phyloP scores from a whole-genome alignment of 2,888 invertebrate species.

The Lochmaea crataegi region DNA sequence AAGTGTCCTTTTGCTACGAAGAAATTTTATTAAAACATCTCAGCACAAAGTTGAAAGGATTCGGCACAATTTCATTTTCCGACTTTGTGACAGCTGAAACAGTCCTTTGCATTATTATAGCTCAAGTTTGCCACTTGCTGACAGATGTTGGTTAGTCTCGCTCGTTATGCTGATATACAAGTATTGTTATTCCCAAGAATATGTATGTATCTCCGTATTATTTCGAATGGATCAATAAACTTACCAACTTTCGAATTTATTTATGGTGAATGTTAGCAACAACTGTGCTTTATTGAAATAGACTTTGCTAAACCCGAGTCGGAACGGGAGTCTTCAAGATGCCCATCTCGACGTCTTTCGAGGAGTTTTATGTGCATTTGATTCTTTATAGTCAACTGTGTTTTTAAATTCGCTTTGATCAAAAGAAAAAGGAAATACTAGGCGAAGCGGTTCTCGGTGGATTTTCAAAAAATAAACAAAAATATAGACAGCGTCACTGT shows the following conservation, averaged over 20 bases:
- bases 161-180: slow-evolving; percentile 41
- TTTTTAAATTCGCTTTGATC: neutral
- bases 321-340: neutral
- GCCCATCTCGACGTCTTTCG: neutral
- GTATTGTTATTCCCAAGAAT: slow-evolving; percentile 40
- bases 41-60: slow-evolving; percentile 24
- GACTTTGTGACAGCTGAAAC: slow-evolving; percentile 36
- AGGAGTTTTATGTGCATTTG: neutral
- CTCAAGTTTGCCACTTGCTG: slow-evolving; percentile 41
- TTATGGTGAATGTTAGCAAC: slow-evolving; percentile 35
- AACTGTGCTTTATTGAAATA: slow-evolving; percentile 39
- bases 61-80: slow-evolving; percentile 27
- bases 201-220: slow-evolving; percentile 40
- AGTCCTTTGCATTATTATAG: slow-evolving; percentile 39
- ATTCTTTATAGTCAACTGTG: slow-evolving; percentile 3
- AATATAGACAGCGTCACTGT: too few species aligned
- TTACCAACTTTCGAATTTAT: slow-evolving; percentile 38
- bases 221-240: slow-evolving; percentile 38
- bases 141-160: slow-evolving; percentile 39
- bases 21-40: slow-evolving; percentile 34
- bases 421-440: neutral
- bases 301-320: slow-evolving; percentile 2
- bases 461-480: neutral
- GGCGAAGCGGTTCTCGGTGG: neutral
- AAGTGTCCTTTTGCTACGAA: slow-evolving; percentile 21